A percentile compares a stretch with the other conserved stretches of the same genome.
phyloP scores from a whole-genome alignment of 1,140 invertebrate genomes.

The Drosophila quadrilineata region DNA sequence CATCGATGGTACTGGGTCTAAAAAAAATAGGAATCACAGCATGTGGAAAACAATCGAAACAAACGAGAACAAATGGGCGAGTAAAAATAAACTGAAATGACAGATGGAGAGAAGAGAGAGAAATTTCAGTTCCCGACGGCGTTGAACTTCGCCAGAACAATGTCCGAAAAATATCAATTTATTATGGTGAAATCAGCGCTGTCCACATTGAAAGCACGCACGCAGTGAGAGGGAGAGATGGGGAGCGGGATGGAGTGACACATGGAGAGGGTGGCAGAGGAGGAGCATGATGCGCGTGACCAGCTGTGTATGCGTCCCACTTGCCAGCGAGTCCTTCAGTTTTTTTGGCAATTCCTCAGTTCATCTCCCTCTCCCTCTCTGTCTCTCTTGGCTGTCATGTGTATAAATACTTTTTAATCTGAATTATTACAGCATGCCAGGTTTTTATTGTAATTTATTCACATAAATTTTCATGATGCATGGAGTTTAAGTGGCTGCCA shows the following conservation, averaged over 20 bases:
- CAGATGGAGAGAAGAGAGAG: neutral
- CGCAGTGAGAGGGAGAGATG: neutral
- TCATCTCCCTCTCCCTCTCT: neutral
- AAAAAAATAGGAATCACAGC: too few species aligned
- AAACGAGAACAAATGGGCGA: constrained; percentile 16
- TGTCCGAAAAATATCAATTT: constrained; percentile 69
- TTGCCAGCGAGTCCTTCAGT: neutral
- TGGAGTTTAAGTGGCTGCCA: constrained; percentile 68
- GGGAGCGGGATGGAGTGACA: too few species aligned
- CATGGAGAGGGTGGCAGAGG: too few species aligned
- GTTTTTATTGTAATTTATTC: constrained; percentile 70
- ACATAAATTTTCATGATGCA: constrained; percentile 72
- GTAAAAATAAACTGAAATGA: constrained; percentile 43
- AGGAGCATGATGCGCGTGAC: too few species aligned
- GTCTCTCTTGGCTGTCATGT: constrained; percentile 54
- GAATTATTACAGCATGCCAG: constrained; percentile 62
- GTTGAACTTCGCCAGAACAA: constrained; percentile 24
- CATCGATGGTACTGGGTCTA: too few species aligned
- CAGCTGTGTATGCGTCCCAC: constrained; percentile 29
- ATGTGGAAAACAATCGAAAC: neutral
- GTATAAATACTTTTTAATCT: constrained; percentile 74
- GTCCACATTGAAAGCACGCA: constrained; percentile 16
- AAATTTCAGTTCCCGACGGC: constrained; percentile 17
- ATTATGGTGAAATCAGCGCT: constrained; percentile 63
- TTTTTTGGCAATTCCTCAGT: neutral